Base-by-base conservation (phyloP, 92 coral and sea anemone genomes). In the Scolanthus callimorphus region DNA sequence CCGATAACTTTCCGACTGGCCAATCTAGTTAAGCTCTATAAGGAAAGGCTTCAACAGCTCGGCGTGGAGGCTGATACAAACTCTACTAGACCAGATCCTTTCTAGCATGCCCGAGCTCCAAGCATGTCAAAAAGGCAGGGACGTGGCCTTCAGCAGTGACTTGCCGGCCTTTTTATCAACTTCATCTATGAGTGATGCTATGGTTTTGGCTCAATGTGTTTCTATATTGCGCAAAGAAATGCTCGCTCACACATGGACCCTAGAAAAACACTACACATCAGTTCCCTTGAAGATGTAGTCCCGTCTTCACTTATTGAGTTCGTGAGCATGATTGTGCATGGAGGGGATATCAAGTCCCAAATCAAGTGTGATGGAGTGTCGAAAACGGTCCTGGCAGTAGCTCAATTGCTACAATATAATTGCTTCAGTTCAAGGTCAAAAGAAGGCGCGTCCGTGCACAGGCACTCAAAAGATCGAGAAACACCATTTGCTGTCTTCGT, bases 291-390 rank as follows among this genome's bases (percentile, higher is more conserved):
- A 60, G 76, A 74, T 38, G 43, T 75, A 17, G 34, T 74, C 38
- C 84, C 71, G 41, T 47, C 65, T 25, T 59, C 71, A 25, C 64
- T 77, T 6, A 50, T 77, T 31, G 65, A 70, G 29, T 71, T 78
- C 52, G 67, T 77, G 34, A 26, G 57, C 23, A 77, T 69, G 71
- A 50, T 70, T 17, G 71, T 57, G 51, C 69, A 76, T 68, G 82
- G 82, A 20, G 77, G 68, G 26, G 78, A 77, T 54, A 69, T 69
- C 15, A 60, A 60, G 39, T 69, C 71, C 10, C 54, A 77, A 46
- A 23, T 76, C 13, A 69, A 21, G n/a, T 13, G 62, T 44, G 71
- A 69, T 46, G 70, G 59, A 0, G 77, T 53, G 22, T 46, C 59
- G n/a, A 69, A 60, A 60, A 41, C 66, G 29, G 39, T 50, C 11